Evolutionary conservation across 2,888 invertebrate genomes (phyloP), one percentile per base, ranked within the genome.

Genomic region (Spodoptera littoralis): DNA sequence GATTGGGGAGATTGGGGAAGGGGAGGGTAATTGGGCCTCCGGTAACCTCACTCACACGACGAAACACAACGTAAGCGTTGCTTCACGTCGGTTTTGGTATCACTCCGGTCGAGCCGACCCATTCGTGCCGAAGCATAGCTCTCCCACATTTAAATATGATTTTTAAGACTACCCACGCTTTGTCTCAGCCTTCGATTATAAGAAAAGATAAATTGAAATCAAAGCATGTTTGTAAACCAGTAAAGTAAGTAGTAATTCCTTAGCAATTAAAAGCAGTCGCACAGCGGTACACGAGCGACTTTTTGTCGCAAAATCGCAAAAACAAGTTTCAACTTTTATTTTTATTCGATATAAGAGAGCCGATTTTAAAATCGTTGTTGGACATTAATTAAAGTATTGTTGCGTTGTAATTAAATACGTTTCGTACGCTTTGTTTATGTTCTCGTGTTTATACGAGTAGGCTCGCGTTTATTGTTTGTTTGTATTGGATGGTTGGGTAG

Each of bases 151-250:
- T n/a, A n/a, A n/a, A n/a, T n/a, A 18, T 13, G 22, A 49, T 1
- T 56, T 60, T 52, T 48, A 41, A 65, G 73, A 77, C 80, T 76
- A 36, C 77, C 66, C 80, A 79, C 12, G 70, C 60, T 61, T 67
- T 69, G 47, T 65, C 45, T 55, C 50, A 46, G 57, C 65, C 44
- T 46, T 8, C 63, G 63, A 69, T 78, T 71, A 73, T 70, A 73
- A 69, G 68, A 73, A 76, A 61, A 70, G 77, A 77, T 78, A 69
- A 79, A 78, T 62, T 51, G 69, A 65, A 77, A 77, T 77, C 70
- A 73, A 71, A 77, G 63, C 73, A 66, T 60, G 64, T 60, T 60
- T 61, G 57, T 60, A 60, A 41, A 52, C 66, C 63, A 63, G 63
- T 79, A 63, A 73, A 77, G 55, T 66, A 65, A 69, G 63, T 55